Evolutionary conservation across 2,888 invertebrate species (phyloP).

Genomic region (Hoplodrina blanda): DNA sequence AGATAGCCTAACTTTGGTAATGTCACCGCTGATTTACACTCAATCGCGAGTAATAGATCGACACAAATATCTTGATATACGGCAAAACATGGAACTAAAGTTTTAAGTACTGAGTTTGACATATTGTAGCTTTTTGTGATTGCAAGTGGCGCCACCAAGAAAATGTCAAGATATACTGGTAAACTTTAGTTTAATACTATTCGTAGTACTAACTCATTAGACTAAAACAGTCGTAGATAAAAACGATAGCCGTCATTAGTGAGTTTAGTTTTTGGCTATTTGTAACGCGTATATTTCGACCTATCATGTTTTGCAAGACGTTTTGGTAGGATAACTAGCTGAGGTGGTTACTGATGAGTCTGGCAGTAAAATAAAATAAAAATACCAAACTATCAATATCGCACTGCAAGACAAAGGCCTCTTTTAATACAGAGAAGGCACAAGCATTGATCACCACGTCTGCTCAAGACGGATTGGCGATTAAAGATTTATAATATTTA

Average conservation of each 20-base stretch:
- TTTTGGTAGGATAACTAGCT: slow-evolving; percentile 10
- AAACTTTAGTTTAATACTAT: slow-evolving; percentile 22
- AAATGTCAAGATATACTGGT: slow-evolving; percentile 8
- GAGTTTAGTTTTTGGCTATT: slow-evolving; percentile 28
- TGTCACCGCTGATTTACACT: slow-evolving; percentile 32
- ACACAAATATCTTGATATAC: background rate
- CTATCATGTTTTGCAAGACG: slow-evolving; percentile 1
- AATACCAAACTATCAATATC: no score
- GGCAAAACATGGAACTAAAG: slow-evolving; percentile 8
- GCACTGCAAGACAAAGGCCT: no score
- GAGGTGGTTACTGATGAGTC: slow-evolving; percentile 3
- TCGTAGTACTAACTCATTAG: slow-evolving; percentile 22
- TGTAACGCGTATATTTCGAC: slow-evolving; percentile 16
- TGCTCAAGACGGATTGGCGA: no score
- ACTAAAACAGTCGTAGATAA: slow-evolving; percentile 36
- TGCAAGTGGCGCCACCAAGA: background rate
- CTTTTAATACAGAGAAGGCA: no score
- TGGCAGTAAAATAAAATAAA: slow-evolving; percentile 2
- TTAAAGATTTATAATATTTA: no score
- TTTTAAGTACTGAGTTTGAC: slow-evolving; percentile 1
- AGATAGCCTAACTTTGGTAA: slow-evolving; percentile 49
- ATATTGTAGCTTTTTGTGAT: background rate
- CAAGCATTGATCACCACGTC: no score
- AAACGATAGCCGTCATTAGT: slow-evolving; percentile 36
- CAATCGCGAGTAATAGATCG: slow-evolving; percentile 24